Evolutionary conservation across 2,888 invertebrate species (phyloP).

Genomic region (Tuberolachnus salignus): DNA sequence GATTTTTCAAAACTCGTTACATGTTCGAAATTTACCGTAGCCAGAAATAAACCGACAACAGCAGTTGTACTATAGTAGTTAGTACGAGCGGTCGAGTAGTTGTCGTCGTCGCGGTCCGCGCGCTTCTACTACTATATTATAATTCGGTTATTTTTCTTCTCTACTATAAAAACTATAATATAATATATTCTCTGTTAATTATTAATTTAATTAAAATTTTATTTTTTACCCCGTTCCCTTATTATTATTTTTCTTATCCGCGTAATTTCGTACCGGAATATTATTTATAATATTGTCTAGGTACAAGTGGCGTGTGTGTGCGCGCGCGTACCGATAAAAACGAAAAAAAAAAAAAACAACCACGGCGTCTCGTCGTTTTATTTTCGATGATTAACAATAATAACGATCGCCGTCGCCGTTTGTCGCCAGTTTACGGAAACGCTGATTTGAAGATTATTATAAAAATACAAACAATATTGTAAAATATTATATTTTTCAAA

Average conservation of each 20-base stretch:
- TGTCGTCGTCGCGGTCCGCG: neutral
- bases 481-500: neutral
- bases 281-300: no score
- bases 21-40: constrained; percentile 6
- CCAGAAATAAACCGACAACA: constrained; percentile 15
- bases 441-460: neutral
- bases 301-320: no score
- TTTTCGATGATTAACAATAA: neutral
- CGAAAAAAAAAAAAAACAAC: no score
- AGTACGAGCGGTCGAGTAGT: no score
- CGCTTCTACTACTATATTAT: neutral
- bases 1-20: constrained; percentile 33
- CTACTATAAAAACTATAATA: no score
- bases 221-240: no score
- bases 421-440: neutral
- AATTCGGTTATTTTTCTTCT: neutral
- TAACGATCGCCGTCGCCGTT: neutral
- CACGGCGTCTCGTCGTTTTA: neutral
- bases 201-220: no score
- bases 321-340: no score
- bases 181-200: no score
- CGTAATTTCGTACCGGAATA: no score
- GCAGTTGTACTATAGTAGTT: neutral
- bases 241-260: no score
- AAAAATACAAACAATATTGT: no score